phyloP scores from a whole-genome alignment of 2,888 invertebrate species.

The Apamea monoglypha region DNA sequence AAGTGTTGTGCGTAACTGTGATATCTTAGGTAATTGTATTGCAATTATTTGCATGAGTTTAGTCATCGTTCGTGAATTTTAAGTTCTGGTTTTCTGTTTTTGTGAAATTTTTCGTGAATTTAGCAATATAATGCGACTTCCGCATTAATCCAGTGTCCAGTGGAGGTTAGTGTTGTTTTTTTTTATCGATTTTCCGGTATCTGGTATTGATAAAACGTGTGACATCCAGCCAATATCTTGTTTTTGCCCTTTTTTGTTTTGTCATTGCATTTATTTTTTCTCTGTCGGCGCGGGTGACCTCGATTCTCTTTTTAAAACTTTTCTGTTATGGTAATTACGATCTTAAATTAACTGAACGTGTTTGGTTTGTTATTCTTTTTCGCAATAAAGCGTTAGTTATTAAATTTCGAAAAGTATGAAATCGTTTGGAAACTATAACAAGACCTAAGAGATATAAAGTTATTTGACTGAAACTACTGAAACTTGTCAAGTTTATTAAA shows the following conservation, averaged over 20 bases:
- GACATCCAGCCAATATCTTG: constrained; percentile 50
- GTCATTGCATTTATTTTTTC: constrained; percentile 76
- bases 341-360: constrained; percentile 39
- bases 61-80: constrained; percentile 67
- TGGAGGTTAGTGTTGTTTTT: constrained; percentile 57
- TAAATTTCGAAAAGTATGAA: not conserved
- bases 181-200: constrained; percentile 42
- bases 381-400: not conserved
- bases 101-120: constrained; percentile 60
- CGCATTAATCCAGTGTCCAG: constrained; percentile 22
- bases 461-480: too few species aligned
- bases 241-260: constrained; percentile 75
- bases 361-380: constrained; percentile 33
- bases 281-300: constrained; percentile 74
- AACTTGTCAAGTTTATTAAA: not conserved
- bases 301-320: constrained; percentile 68
- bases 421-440: constrained; percentile 8
- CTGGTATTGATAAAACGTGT: constrained; percentile 49
- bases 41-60: constrained; percentile 66
- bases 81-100: constrained; percentile 72
- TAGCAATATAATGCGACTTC: constrained; percentile 43
- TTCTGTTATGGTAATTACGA: constrained; percentile 62
- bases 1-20: constrained; percentile 78
- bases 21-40: constrained; percentile 68
- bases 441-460: not conserved